Evolutionary conservation across 2,888 invertebrate species (phyloP), one percentile per base, ranked within the genome.

Genomic region (Melangyna quadrimaculata): DNA sequence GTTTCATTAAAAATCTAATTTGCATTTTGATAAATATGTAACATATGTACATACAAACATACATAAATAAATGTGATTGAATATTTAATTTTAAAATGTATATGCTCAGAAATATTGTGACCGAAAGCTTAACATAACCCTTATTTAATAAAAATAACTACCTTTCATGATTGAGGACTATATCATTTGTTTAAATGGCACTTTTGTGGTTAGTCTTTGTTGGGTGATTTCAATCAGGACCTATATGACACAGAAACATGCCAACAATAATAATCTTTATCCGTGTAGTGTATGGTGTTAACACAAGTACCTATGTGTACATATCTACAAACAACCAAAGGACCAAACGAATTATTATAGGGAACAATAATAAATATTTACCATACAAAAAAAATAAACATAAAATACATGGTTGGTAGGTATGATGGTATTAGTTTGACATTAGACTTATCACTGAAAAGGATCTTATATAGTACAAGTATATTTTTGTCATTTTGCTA

Each of bases 171-270:
- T 19, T 48, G 22, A 67, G 65, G 32, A 48, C 48, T 1, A 48
- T 67, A 48, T 48, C 48, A 48, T 67, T 67, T 67, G 48, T 67
- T 67, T 67, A 67, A 67, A 67, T 48, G 65, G 22, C 65, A 67
- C 61, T 40, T 63, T 63, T 63, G 40, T 24, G 22, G 22, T 35
- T 51, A 24, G 14, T 59, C 7, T 12, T 59, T 59, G 22, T 59
- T 57, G 19, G 35, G 35, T 59, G 59, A 59, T 59, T 35, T 59
- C 59, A 59, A 37, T 59, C 59, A 59, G 22, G n/a, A 22, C 59
- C 35, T 37, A 37, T n/a, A 59, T 59, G 59, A 37, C 22, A 35
- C 22, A 19, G 12, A 59, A 59, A 37, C 59, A 59, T 59, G 59
- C 59, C 22, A 59, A 37, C 59, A 43, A 35, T 3, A 40, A 35